These are phyloP conservation scores for Eriocheir sinensis DNA, from an alignment of 1,140 invertebrate species.

Conservation along the genomic window DNA sequence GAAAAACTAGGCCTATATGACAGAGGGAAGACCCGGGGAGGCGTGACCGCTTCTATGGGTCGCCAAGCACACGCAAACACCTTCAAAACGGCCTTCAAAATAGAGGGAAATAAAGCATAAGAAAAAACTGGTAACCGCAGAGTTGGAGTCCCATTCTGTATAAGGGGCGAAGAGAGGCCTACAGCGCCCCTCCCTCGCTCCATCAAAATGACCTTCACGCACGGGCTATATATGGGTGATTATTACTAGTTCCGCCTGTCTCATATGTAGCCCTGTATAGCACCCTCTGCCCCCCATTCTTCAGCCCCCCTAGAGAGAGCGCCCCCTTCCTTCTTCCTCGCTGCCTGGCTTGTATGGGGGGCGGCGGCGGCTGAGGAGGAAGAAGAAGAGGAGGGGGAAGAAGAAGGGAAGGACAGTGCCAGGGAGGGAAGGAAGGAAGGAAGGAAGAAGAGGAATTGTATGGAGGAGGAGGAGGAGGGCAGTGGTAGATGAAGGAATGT, in stretches of 20 bases:
- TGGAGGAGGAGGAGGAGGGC: not conserved
- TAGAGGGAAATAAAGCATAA: constrained; percentile 35
- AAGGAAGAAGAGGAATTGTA: not conserved
- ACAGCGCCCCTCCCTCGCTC: not conserved
- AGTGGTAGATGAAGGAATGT: not conserved
- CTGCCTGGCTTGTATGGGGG: not conserved
- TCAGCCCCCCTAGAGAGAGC: not conserved
- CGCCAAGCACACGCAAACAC: too few relatives aligned
- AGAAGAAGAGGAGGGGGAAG: not conserved
- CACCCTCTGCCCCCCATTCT: too few relatives aligned
- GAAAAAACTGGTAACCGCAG: constrained; percentile 70
- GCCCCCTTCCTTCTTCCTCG: too few relatives aligned
- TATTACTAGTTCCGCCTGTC: constrained; percentile 27
- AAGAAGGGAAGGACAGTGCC: not conserved
- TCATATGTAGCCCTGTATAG: constrained; percentile 47
- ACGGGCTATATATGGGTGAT: constrained; percentile 8
- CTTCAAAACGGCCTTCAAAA: too few relatives aligned
- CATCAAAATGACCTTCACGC: constrained; percentile 49
- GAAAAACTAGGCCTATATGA: too few relatives aligned
- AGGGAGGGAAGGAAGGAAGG: not conserved
- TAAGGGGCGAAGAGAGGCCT: constrained; percentile 5
- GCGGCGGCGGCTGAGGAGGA: not conserved
- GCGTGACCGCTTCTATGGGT: too few relatives aligned
- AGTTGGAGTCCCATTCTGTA: not conserved
- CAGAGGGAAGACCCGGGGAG: not conserved